Evolutionary conservation across 2,888 invertebrate species (phyloP).

Genomic region (Meghimatium bilineatum): DNA sequence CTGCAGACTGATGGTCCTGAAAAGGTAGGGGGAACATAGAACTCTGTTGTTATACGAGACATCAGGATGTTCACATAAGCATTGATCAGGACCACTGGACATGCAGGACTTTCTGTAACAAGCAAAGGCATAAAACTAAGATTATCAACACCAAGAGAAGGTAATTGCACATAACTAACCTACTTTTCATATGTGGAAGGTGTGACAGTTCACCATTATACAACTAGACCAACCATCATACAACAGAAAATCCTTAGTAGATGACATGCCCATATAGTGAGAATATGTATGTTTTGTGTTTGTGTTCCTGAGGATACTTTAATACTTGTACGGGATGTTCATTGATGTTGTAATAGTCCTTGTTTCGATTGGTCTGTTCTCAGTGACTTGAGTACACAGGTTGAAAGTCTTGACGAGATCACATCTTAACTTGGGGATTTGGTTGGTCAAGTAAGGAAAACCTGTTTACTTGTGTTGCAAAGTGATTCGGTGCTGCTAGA

Average conservation of each 20-base stretch:
- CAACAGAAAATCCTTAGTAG: neutral
- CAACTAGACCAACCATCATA: neutral
- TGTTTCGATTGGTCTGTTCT: too few species aligned
- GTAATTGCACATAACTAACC: neutral
- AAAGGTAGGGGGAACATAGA: neutral
- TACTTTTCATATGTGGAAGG: neutral
- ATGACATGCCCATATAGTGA: neutral
- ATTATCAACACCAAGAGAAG: neutral
- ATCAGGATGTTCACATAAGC: slow-evolving; percentile 14
- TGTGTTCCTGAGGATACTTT: too few species aligned
- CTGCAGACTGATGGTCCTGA: slow-evolving; percentile 31
- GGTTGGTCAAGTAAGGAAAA: too few species aligned
- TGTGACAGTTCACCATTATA: neutral
- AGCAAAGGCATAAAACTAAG: neutral
- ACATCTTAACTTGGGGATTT: too few species aligned
- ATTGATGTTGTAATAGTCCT: too few species aligned
- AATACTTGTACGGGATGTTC: too few species aligned
- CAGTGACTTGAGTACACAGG: too few species aligned
- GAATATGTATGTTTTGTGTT: too few species aligned
- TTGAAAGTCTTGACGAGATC: too few species aligned
- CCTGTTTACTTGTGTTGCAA: too few species aligned
- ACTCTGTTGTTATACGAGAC: neutral
- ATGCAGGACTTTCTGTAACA: slow-evolving; percentile 29
- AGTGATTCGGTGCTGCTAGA: too few species aligned
- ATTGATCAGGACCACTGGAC: slow-evolving; percentile 4